A percentile compares a stretch with the other conserved stretches of the same genome.
phyloP scores from a whole-genome alignment of 2,797 vertebrate species.

The Pangasius sanitwongsei region DNA sequence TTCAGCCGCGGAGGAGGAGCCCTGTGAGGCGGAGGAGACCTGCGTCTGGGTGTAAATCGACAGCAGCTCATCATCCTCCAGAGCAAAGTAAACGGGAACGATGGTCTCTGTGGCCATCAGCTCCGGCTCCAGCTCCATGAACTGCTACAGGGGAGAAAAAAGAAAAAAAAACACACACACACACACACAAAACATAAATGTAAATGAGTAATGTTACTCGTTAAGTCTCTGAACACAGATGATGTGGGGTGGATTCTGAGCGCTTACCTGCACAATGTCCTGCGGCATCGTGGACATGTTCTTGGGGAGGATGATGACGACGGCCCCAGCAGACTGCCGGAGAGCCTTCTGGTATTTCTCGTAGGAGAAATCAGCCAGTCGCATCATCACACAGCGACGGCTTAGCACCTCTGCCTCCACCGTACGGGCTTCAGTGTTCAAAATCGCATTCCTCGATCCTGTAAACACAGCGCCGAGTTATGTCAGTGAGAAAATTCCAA shows the following conservation, averaged over 20 bases:
- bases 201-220: not conserved
- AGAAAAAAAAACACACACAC: not conserved
- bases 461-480: not conserved
- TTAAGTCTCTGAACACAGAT: not conserved
- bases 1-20: constrained; percentile 91
- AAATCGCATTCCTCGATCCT: constrained; percentile 94
- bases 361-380: constrained; percentile 92
- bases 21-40: constrained; percentile 90
- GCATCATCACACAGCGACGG: constrained; percentile 96
- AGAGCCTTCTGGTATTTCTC: constrained; percentile 96
- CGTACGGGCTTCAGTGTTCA: constrained; percentile 95
- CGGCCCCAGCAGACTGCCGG: constrained; percentile 92
- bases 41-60: constrained; percentile 95
- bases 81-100: constrained; percentile 94
- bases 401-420: constrained; percentile 94
- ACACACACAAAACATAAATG: not conserved
- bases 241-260: not conserved
- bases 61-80: constrained; percentile 93
- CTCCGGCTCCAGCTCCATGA: constrained; percentile 98
- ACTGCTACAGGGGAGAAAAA: constrained; percentile 77
- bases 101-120: constrained; percentile 96
- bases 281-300: constrained; percentile 94
- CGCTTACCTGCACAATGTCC: constrained; percentile 88
- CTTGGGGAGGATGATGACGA: constrained; percentile 92
- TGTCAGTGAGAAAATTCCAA: not conserved